Base-by-base conservation (phyloP, 2,888 invertebrate genomes). In the Athalia cordata region DNA sequence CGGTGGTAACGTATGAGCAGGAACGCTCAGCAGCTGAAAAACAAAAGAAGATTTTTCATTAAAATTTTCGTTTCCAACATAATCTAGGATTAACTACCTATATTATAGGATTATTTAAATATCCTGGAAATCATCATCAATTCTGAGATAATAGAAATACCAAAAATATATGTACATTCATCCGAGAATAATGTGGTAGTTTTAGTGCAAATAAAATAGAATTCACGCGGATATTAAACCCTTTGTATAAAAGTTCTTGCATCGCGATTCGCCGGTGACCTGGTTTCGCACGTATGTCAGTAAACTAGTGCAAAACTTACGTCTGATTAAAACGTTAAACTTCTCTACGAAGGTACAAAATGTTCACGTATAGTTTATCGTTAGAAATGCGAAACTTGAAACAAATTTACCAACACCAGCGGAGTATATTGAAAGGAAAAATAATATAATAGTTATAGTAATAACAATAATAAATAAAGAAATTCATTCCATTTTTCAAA, bases 1-100 rank as follows among this genome's bases (percentile, higher is more conserved):
- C 3, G 90, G 88, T 66, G 91, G 90, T 80, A 91, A 84, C 3
- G 91, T 90, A 78, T 91, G 90, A 15, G 90, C 88, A 7, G 91
- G 89, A 65, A 88, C 87, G 11, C 80, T 82, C 79, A 87, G 79
- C 8, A 87, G 81, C 87, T 87, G 82, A 64, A 84, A 83, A 8
- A 77, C 64, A 62, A 78, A 67, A 43, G 77, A 70, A 55, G n/a
- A 68, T 15, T 5, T 47, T 64, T 64, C n/a, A 29, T 64, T 76
- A 43, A n/a, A 72, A 47, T 3, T 11, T 49, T 0, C 49, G 1
- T 6, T 7, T 13, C 2, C 47, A 7, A 49, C 3, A 6, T 11
- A n/a, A 66, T 49, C 6, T 3, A 15, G 66, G 47, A n/a, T 47
- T n/a, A n/a, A 13, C 3, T 50, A n/a, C n/a, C n/a, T n/a, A n/a